These are phyloP conservation scores for Hirundichthys speculiger DNA, from an alignment of 2,113 vertebrate genomes.

Conservation along the genomic window DNA sequence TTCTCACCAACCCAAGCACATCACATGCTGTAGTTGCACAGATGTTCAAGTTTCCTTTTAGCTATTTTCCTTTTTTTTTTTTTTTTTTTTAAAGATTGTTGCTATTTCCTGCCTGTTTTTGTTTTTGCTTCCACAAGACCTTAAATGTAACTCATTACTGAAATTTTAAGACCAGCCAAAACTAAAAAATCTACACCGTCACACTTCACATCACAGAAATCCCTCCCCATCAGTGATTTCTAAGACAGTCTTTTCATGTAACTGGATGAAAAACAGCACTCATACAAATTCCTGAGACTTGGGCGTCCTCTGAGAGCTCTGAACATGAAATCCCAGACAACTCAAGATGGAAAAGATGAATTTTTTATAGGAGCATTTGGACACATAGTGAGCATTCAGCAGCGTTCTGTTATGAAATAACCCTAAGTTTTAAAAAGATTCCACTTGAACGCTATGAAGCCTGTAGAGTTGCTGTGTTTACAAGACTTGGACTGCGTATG, in stretches of 20 bases:
- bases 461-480: slow-evolving; percentile 6
- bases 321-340: slow-evolving; percentile 40
- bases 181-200: too few species aligned
- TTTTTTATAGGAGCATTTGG: slow-evolving; percentile 43
- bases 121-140: too few species aligned
- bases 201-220: too few species aligned
- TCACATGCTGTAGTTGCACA: too few species aligned
- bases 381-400: slow-evolving; percentile 17
- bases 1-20: too few species aligned
- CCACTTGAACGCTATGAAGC: neutral
- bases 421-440: slow-evolving; percentile 1
- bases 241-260: slow-evolving; percentile 1
- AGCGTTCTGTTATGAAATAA: neutral
- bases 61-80: too few species aligned
- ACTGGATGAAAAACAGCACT: slow-evolving; percentile 33
- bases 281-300: slow-evolving; percentile 25
- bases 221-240: too few species aligned
- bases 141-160: too few species aligned
- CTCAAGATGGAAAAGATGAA: slow-evolving; percentile 35
- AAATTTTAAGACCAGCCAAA: too few species aligned
- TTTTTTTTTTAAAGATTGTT: too few species aligned
- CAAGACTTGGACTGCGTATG: neutral
- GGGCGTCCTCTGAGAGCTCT: slow-evolving; percentile 17
- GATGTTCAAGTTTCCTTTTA: too few species aligned
- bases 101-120: too few species aligned